Base-by-base conservation (phyloP, 2,888 invertebrate genomes). In the Ophion slaviceki region DNA sequence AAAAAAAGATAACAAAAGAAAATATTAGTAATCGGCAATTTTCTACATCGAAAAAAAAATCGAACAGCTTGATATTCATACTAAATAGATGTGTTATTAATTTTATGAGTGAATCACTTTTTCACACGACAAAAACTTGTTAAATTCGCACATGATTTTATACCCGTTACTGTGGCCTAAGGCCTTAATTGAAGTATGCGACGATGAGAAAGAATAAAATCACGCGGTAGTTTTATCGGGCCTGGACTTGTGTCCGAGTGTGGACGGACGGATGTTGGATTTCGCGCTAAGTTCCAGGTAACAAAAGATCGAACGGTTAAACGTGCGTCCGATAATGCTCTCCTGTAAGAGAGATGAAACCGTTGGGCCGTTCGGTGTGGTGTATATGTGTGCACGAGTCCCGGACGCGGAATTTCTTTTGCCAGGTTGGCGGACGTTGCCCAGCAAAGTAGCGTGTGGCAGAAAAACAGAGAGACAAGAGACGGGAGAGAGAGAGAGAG, bases 381-480 rank as follows among this genome's bases (percentile, higher is more conserved):
- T 17, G 2, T 71, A 32, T 57, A 14, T 71, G 45, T 62, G 67
- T 57, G 53, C 45, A 61, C 61, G 24, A 78, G 78, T 36, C 45
- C 62, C 62, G 62, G 62, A 70, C 62, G 71, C 61, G 76, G 66
- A 76, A 36, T 82, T 76, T 76, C 67, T 83, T 80, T 84, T 40
- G 79, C 80, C 83, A 86, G 82, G 74, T 40, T 53, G 70, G 79
- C 81, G 85, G 86, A 86, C 86, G 87, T 87, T 85, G 85, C 76
- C 87, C 87, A 86, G 85, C 70, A 80, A 47, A 75, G 70, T 45
- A 75, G 74, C 74, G 67, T 80, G 66, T 40, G 74, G 77, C 77
- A 53, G 66, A 32, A n/a, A 45, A 10, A 14, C 14, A 68, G 53
- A 28, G 64, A 64, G 20, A 47, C 10, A 10, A 68, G 53, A 28